Evolutionary conservation across 2,113 vertebrate species (phyloP).

Genomic region (Engystomops pustulosus): DNA sequence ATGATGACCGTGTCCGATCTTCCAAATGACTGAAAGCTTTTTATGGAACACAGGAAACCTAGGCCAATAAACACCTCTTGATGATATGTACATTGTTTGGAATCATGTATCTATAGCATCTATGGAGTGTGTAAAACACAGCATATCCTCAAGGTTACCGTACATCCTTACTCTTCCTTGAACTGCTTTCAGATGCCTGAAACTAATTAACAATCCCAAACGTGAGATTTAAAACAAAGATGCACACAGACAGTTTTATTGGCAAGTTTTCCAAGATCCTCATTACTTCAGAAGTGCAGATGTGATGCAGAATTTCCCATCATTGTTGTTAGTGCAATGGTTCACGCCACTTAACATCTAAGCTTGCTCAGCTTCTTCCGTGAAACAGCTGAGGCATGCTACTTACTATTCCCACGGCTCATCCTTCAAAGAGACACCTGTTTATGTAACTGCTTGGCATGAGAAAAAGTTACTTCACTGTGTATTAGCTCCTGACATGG

Average conservation of each 20-base stretch:
- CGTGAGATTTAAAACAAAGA: conserved; percentile 1
- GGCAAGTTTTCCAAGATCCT: conserved; percentile 9
- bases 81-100: too few species aligned
- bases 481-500: too few species aligned
- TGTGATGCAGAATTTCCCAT: conserved; percentile 28
- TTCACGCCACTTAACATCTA: conserved; percentile 1
- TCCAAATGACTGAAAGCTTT: too few species aligned
- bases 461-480: not conserved
- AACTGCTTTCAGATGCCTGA: not conserved
- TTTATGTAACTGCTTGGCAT: not conserved
- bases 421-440: conserved; percentile 11
- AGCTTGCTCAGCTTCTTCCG: conserved; percentile 31
- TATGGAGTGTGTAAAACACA: too few species aligned
- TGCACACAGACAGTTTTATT: conserved; percentile 23
- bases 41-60: too few species aligned
- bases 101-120: too few species aligned
- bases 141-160: not conserved
- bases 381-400: conserved; percentile 29
- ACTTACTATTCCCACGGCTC: conserved; percentile 34
- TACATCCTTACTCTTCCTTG: not conserved
- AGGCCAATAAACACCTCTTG: too few species aligned
- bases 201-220: conserved; percentile 45
- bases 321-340: not conserved
- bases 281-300: conserved; percentile 41
- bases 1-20: too few species aligned